Percentiles rank a stretch among this genome's conserved stretches.
phyloP scores from a whole-genome alignment of 2,797 vertebrate species.

The Chaenodraco wilsoni region DNA sequence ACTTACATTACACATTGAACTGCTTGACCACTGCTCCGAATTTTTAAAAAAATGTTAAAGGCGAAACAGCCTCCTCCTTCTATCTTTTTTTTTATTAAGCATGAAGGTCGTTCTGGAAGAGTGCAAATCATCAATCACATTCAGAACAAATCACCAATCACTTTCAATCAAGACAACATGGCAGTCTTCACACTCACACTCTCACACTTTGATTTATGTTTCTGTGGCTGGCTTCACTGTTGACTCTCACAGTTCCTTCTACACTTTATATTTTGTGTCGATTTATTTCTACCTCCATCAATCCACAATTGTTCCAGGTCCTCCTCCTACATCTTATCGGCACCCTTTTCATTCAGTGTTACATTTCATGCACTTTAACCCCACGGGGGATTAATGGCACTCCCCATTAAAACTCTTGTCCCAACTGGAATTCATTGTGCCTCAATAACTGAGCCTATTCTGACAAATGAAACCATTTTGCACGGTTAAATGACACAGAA shows the following conservation, averaged over 20 bases:
- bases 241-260: background rate
- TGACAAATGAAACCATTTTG: slow-evolving; percentile 24
- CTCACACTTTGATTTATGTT: background rate
- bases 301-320: background rate
- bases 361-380: background rate
- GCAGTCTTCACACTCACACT: background rate
- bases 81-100: background rate
- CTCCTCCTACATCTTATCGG: slow-evolving; percentile 1
- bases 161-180: slow-evolving; percentile 35
- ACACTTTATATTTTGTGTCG: slow-evolving; percentile 6
- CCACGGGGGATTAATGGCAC: slow-evolving; percentile 13
- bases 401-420: slow-evolving; percentile 12
- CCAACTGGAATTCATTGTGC: slow-evolving; percentile 22
- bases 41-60: too few relatives aligned
- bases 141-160: slow-evolving; percentile 40
- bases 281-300: slow-evolving; percentile 27
- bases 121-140: slow-evolving; percentile 22
- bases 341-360: background rate
- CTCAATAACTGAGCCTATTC: slow-evolving; percentile 1
- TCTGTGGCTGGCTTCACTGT: background rate
- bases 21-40: slow-evolving; percentile 4
- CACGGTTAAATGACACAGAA: background rate
- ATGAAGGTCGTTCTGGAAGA: background rate
- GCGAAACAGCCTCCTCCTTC: background rate
- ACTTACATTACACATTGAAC: slow-evolving; percentile 2